Percentiles rank a stretch among this genome's conserved stretches.
phyloP scores from a whole-genome alignment of 2,797 vertebrate genomes.

The Gymnoscopelus microlampas region DNA sequence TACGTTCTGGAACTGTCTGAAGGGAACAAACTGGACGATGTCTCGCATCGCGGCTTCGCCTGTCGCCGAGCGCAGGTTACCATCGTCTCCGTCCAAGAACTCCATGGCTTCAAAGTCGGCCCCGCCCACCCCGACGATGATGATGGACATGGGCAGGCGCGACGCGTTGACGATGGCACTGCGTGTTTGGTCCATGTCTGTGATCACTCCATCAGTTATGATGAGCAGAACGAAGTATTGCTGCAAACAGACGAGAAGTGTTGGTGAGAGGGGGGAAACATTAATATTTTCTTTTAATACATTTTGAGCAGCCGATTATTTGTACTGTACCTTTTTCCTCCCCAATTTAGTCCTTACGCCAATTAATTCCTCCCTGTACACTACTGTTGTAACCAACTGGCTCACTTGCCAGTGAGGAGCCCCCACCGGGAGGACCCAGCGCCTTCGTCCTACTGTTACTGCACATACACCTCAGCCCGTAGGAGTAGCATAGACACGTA shows the following conservation, averaged over 20 bases:
- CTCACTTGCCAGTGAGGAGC: no score
- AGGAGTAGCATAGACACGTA: no score
- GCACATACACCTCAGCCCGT: no score
- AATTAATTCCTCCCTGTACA: no score
- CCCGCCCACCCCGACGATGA: constrained; percentile 94
- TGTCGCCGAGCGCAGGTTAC: constrained; percentile 78
- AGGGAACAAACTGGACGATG: constrained; percentile 97
- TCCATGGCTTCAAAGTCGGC: constrained; percentile 95
- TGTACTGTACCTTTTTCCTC: no score
- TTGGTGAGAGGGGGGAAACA: neutral
- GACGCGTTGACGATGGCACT: constrained; percentile 90
- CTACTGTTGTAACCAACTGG: no score
- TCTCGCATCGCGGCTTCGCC: constrained; percentile 90
- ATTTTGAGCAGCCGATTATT: no score
- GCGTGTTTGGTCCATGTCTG: constrained; percentile 93
- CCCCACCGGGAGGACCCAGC: no score
- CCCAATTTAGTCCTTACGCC: no score
- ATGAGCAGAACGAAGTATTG: constrained; percentile 96
- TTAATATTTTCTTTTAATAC: neutral
- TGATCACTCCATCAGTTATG: constrained; percentile 97
- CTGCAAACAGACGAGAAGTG: constrained; percentile 69
- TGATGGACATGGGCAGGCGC: constrained; percentile 94
- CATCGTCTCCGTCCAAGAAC: constrained; percentile 91
- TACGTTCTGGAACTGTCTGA: constrained; percentile 93
- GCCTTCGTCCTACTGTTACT: no score